Evolutionary conservation across 2,888 invertebrate genomes (phyloP), one percentile per base, ranked within the genome.

Genomic region (Drosophila kanekoi): DNA sequence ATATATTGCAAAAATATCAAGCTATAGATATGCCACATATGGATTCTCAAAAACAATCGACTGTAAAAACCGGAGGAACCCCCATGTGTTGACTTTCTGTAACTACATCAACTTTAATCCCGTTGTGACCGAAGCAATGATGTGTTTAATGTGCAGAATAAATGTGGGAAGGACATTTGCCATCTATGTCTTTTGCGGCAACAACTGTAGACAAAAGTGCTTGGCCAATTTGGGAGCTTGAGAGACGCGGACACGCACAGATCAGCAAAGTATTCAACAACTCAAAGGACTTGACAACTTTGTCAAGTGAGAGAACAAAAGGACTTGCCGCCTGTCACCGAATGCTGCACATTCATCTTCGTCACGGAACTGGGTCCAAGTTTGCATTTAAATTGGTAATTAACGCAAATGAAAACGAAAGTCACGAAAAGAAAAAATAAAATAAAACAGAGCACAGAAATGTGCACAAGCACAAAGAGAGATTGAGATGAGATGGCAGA

Each of bases 311-410:
- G 49, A 40, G 65, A 68, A 82, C 79, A 80, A 78, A 73, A 70
- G 82, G 52, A 76, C 66, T 71, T 64, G 63, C 62, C 63, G 71
- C 49, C 58, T 64, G 57, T 56, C 68, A 40, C 40, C 53, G 35
- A 57, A 43, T 49, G 47, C 66, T 74, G 69, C 67, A 69, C 83
- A 86, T 86, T 81, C 83, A 83, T 86, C 86, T 83, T 83, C 84
- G 79, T 87, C 87, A 84, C 72, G 59, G 69, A 70, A 62, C 60
- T 61, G 69, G 62, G 78, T 61, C 72, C 75, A 87, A 84, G 88
- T 88, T 88, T 88, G 88, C 88, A 88, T 88, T 88, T 88, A 88
- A 88, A 88, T 87, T 87, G 88, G 88, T 88, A 88, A 88, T 88
- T 88, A 88, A 88, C 84, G 73, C 79, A 68, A 81, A 67, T 68